Percentiles rank a stretch among this genome's conserved stretches.
phyloP scores from a whole-genome alignment of 2,113 vertebrate genomes.

The Dicerorhinus sumatrensis region DNA sequence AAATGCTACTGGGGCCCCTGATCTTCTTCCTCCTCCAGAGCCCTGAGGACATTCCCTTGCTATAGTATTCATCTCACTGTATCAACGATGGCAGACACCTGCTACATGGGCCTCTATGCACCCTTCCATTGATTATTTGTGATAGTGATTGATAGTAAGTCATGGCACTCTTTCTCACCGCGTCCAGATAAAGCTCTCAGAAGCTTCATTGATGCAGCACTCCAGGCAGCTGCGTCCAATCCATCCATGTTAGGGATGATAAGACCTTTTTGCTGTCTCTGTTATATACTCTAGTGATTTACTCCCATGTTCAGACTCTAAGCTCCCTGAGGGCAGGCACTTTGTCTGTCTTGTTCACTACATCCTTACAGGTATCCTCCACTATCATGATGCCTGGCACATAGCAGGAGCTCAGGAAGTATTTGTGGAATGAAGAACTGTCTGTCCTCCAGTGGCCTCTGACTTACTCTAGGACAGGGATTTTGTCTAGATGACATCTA shows the following conservation, averaged over 20 bases:
- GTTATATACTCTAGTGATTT: neutral
- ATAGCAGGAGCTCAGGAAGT: neutral
- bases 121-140: neutral
- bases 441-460: neutral
- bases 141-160: neutral
- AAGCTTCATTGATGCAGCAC: neutral
- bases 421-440: neutral
- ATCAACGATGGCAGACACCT: neutral
- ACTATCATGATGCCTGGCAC: neutral
- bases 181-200: neutral
- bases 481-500: neutral
- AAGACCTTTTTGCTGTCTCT: neutral
- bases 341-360: neutral
- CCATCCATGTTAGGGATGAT: neutral
- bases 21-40: neutral
- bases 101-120: neutral
- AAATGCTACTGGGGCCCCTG: no score
- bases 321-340: neutral
- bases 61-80: neutral
- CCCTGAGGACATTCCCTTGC: neutral
- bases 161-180: neutral
- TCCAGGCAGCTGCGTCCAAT: neutral
- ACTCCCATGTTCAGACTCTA: neutral
- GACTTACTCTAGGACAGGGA: neutral
- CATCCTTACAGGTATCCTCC: neutral